These are phyloP conservation scores for Eospalax fontanierii DNA, from an alignment of 2,797 vertebrate species.

Conservation along the genomic window DNA sequence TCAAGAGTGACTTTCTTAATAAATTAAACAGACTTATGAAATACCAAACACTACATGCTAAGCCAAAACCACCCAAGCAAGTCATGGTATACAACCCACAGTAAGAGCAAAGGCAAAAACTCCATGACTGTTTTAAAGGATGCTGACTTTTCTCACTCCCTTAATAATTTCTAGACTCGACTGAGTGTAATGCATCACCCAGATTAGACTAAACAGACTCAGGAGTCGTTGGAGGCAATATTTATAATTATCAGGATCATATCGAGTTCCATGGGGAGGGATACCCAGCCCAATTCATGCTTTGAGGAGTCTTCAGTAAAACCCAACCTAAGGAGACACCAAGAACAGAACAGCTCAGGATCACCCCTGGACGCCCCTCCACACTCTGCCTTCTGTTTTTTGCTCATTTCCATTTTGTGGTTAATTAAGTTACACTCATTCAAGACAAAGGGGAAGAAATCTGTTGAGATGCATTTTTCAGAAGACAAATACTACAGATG, in stretches of 20 bases:
- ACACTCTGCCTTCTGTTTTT: background rate
- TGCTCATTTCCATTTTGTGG: background rate
- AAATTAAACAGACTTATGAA: slow-evolving; percentile 53
- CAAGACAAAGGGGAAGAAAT: background rate
- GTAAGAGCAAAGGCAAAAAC: slow-evolving; percentile 26
- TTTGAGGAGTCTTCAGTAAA: background rate
- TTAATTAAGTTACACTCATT: slow-evolving; percentile 33
- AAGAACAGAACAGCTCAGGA: background rate
- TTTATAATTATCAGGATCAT: background rate
- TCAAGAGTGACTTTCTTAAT: slow-evolving; percentile 33
- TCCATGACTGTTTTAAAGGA: background rate
- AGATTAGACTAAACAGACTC: background rate
- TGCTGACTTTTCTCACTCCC: slow-evolving; percentile 55
- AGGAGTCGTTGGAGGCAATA: background rate
- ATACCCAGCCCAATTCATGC: background rate
- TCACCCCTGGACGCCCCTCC: background rate
- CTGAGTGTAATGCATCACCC: background rate
- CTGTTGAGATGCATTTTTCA: slow-evolving; percentile 21
- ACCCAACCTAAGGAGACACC: background rate
- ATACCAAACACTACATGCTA: slow-evolving; percentile 31
- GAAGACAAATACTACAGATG: background rate
- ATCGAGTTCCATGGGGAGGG: background rate
- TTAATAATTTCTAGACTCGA: background rate
- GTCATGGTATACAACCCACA: background rate
- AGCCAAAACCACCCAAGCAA: slow-evolving; percentile 36